Percentiles rank a stretch among this genome's conserved stretches.
Conservation (phyloP, 2,113 vertebrate genomes). For the Meriones unguiculatus region DNA sequence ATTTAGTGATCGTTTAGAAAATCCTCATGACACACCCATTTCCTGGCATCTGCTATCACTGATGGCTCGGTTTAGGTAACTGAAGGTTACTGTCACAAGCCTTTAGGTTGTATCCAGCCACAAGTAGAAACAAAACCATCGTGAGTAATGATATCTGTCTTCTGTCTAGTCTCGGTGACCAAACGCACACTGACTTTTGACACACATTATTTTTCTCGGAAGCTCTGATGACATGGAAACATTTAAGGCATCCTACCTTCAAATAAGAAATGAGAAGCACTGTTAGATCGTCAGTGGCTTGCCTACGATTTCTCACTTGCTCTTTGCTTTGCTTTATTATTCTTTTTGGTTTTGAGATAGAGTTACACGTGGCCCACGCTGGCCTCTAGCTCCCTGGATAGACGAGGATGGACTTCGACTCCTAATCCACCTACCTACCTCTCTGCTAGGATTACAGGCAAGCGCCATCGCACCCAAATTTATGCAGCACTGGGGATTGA, state of each 20-base stretch:
- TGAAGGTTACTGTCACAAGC: background rate
- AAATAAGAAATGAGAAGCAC: background rate
- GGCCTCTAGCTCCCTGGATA: background rate
- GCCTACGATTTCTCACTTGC: slow-evolving; percentile 43
- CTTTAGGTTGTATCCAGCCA: background rate
- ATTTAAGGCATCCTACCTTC: background rate
- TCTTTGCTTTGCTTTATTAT: slow-evolving; percentile 10
- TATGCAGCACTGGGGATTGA: background rate
- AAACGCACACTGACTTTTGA: background rate
- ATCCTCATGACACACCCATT: background rate
- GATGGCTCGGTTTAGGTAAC: background rate
- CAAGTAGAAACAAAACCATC: background rate
- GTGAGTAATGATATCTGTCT: background rate
- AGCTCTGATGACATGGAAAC: background rate
- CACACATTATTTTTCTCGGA: background rate
- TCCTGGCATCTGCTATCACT: background rate
- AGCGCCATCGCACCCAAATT: background rate
- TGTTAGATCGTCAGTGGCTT: background rate
- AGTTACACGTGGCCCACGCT: background rate
- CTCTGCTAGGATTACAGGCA: background rate
- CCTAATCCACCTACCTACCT: background rate
- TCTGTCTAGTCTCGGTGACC: background rate
- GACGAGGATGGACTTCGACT: background rate
- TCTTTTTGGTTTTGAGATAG: background rate
- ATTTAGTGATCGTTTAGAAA: background rate